Evolutionary conservation across 2,113 vertebrate genomes (phyloP).

Genomic region (Protomyctophum bolini): DNA sequence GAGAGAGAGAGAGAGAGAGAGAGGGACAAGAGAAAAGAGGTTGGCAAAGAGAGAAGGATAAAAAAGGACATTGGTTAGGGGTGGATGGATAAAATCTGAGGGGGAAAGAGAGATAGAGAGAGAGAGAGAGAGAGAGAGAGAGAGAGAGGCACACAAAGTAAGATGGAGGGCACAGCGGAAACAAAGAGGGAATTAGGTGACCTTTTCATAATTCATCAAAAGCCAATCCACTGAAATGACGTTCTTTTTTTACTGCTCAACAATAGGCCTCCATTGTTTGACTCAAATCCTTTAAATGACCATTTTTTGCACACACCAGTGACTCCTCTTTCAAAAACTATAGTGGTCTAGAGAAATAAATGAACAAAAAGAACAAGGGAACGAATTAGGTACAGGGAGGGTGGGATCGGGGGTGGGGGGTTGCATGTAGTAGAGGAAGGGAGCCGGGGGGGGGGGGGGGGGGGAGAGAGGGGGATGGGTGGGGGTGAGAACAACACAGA

Average conservation of each 20-base stretch:
- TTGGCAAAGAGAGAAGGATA: not conserved
- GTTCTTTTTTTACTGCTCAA: not conserved
- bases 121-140: conserved; percentile 16
- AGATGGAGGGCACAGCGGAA: conserved; percentile 15
- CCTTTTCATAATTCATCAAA: conserved; percentile 62
- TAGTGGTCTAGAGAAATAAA: conserved; percentile 7
- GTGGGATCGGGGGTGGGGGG: conserved; percentile 27
- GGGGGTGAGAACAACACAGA: conserved; percentile 47
- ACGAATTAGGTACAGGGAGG: conserved; percentile 38
- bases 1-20: conserved; percentile 21
- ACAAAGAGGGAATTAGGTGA: conserved; percentile 40
- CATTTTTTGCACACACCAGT: conserved; percentile 23
- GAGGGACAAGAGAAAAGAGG: not conserved
- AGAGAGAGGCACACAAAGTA: conserved; percentile 1
- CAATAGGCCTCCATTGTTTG: conserved; percentile 21
- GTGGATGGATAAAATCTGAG: conserved; percentile 11
- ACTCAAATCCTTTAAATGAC: conserved; percentile 28
- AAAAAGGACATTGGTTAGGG: conserved; percentile 5
- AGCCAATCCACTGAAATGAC: conserved; percentile 40
- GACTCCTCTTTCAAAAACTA: conserved; percentile 48
- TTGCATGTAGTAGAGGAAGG: not conserved
- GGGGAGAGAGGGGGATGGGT: conserved; percentile 23
- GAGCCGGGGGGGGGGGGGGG: conserved; percentile 17
- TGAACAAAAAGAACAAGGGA: conserved; percentile 6
- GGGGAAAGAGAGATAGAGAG: conserved; percentile 18